A percentile compares a stretch with the other conserved stretches of the same genome.
phyloP scores from a whole-genome alignment of 2,888 invertebrate genomes.

The Isotomurus palustris region DNA sequence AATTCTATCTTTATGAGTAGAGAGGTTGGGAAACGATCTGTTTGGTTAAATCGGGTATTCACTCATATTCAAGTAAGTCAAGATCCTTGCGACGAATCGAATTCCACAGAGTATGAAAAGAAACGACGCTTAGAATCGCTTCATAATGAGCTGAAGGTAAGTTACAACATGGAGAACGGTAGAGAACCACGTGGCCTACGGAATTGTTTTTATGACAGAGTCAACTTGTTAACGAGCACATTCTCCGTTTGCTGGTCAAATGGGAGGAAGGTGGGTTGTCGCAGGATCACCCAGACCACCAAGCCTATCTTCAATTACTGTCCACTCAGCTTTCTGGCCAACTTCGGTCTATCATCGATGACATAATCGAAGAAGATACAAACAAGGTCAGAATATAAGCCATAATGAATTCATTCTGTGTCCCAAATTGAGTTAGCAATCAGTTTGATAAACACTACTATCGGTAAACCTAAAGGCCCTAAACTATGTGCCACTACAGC shows the following conservation, averaged over 20 bases:
- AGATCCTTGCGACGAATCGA: constrained; percentile 53
- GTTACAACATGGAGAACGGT: not conserved
- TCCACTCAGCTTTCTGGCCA: constrained; percentile 63
- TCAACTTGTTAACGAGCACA: constrained; percentile 69
- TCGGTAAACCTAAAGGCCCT: no score
- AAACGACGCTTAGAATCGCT: constrained; percentile 64
- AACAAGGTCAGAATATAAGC: constrained; percentile 49
- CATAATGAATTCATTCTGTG: no score
- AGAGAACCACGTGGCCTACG: not conserved
- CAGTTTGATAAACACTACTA: no score
- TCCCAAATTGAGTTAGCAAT: no score
- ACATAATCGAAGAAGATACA: constrained; percentile 64
- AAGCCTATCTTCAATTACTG: constrained; percentile 62
- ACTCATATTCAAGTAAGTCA: constrained; percentile 55
- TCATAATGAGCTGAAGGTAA: constrained; percentile 67
- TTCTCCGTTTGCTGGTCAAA: constrained; percentile 59
- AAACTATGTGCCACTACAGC: no score
- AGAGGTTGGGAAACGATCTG: constrained; percentile 70
- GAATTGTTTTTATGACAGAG: constrained; percentile 51
- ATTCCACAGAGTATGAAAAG: constrained; percentile 60
- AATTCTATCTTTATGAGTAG: constrained; percentile 75
- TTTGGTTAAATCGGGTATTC: constrained; percentile 68
- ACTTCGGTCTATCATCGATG: constrained; percentile 64
- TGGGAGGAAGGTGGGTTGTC: constrained; percentile 51
- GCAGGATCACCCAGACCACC: constrained; percentile 56